Evolutionary conservation across 2,113 vertebrate genomes (phyloP).

Genomic region (Hemibagrus wyckioides): DNA sequence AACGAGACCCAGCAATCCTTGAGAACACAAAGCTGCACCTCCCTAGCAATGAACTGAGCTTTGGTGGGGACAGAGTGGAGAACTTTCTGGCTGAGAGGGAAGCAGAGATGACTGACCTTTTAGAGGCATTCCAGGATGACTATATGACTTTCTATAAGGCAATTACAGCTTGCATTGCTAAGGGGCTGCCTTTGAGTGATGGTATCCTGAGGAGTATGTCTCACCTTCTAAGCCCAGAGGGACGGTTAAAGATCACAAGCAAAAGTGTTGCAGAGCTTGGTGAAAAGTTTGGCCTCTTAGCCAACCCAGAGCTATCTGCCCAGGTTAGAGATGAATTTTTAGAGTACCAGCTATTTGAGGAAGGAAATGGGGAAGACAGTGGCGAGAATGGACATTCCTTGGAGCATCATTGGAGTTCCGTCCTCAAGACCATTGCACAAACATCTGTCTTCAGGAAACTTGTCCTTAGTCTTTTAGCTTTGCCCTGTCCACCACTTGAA

Average conservation of each 20-base stretch:
- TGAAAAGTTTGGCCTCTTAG: conserved; percentile 62
- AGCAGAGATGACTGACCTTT: conserved; percentile 32
- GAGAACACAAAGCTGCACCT: conserved; percentile 59
- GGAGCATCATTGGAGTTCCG: conserved; percentile 65
- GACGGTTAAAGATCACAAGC: conserved; percentile 52
- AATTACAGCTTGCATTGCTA: conserved; percentile 60
- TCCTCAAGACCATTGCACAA: conserved; percentile 56
- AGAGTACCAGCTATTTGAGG: conserved; percentile 61
- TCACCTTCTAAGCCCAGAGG: conserved; percentile 66
- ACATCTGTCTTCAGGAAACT: conserved; percentile 69
- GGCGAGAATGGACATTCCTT: conserved; percentile 39
- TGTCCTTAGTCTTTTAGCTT: conserved; percentile 67
- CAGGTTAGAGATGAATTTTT: conserved; percentile 67
- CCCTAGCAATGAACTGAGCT: conserved; percentile 48
- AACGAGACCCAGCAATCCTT: conserved; percentile 60
- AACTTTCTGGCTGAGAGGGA: conserved; percentile 58
- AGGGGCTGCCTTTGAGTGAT: conserved; percentile 63
- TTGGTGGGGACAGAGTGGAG: conserved; percentile 60
- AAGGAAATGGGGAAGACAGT: conserved; percentile 30
- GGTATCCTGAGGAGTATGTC: conserved; percentile 57
- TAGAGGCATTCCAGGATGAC: conserved; percentile 51
- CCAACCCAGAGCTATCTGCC: conserved; percentile 48
- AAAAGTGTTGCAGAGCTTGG: conserved; percentile 63
- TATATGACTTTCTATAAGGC: conserved; percentile 64
- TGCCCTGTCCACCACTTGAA: conserved; percentile 70